A percentile compares a stretch with the other conserved stretches of the same genome.
These are phyloP conservation scores for Neomorphus geoffroyi DNA, from an alignment of 2,797 vertebrate species.

Conservation along the genomic window DNA sequence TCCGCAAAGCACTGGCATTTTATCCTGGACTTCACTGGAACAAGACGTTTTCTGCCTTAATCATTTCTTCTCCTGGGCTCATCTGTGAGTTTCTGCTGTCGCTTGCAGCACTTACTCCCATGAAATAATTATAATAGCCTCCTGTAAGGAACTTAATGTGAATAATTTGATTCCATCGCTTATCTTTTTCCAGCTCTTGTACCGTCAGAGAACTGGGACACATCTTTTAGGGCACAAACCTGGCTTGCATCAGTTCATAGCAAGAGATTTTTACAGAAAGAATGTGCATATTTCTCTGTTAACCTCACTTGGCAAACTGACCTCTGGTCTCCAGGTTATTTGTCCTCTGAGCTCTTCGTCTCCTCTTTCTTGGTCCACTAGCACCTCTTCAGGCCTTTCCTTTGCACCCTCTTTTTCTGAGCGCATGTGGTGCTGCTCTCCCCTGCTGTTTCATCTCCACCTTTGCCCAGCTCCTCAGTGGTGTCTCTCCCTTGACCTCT, in stretches of 20 bases:
- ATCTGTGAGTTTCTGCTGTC: not conserved
- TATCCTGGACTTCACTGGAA: not conserved
- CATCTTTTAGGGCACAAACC: not conserved
- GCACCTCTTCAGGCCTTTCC: not conserved
- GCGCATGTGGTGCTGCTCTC: not conserved
- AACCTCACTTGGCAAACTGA: not conserved
- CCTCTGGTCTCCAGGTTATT: not conserved
- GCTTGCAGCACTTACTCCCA: not conserved
- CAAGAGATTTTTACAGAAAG: not conserved
- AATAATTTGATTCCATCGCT: not conserved
- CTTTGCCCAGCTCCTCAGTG: not conserved
- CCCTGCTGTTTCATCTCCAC: not conserved
- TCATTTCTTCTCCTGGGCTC: not conserved
- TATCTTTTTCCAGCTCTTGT: not conserved
- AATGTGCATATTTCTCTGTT: not conserved
- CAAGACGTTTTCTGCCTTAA: not conserved
- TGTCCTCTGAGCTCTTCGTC: not conserved
- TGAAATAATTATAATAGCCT: not conserved
- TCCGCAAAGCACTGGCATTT: not conserved
- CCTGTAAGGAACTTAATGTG: not conserved
- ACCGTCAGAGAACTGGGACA: not conserved
- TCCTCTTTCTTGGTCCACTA: not conserved
- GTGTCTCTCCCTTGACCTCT: not conserved
- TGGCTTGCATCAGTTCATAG: not conserved
- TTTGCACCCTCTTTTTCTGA: not conserved